These are phyloP conservation scores for Vulpes lagopus DNA, from an alignment of 2,113 vertebrate genomes.

Conservation along the genomic window DNA sequence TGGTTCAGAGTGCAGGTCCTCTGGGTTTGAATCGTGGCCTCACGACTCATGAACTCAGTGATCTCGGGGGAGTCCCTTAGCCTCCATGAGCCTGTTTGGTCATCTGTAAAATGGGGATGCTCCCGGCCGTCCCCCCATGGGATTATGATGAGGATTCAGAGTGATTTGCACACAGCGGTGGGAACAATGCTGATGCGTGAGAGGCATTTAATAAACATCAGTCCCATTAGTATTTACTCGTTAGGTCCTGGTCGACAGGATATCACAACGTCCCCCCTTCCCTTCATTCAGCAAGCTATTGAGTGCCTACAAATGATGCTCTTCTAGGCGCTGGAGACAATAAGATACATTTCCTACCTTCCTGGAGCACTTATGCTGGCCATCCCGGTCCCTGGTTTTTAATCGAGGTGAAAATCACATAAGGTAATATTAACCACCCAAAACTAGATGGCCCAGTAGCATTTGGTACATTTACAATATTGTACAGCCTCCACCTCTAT, in stretches of 20 bases:
- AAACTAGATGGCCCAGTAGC: not conserved
- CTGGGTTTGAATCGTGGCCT: not conserved
- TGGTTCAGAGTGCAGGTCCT: accelerated
- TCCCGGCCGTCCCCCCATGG: not conserved
- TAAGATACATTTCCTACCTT: not conserved
- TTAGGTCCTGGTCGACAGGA: not conserved
- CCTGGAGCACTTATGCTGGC: not conserved
- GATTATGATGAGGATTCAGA: not conserved
- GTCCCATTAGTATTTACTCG: not conserved
- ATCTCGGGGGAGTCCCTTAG: not conserved
- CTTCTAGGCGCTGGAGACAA: not conserved
- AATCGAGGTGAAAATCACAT: not conserved
- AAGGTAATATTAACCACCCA: not conserved
- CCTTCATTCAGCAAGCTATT: too few species aligned
- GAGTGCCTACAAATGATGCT: not conserved
- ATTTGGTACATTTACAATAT: not conserved
- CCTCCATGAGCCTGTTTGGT: not conserved
- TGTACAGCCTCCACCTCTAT: not conserved
- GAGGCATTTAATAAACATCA: not conserved
- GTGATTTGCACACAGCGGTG: not conserved
- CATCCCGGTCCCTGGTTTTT: too few species aligned
- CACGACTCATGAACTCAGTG: not conserved
- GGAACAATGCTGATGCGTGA: not conserved
- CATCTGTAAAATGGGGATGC: not conserved
- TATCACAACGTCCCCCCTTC: too few species aligned